A percentile compares a stretch with the other conserved stretches of the same genome.
These are phyloP conservation scores for Macquaria ambigua DNA, from an alignment of 2,113 vertebrate genomes.

Conservation along the genomic window DNA sequence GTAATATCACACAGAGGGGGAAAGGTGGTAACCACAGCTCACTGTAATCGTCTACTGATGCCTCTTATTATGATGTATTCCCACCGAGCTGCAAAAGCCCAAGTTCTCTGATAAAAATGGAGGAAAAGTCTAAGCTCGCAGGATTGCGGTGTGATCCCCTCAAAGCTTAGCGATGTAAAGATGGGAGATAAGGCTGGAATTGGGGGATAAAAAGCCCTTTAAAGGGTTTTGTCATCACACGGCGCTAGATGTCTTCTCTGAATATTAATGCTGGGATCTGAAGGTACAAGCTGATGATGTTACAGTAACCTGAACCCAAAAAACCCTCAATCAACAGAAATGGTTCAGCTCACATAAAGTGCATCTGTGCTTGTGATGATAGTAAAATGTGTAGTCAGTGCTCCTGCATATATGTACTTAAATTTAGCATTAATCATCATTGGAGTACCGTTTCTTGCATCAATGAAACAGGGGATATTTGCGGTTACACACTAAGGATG, in stretches of 20 bases:
- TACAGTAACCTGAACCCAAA: slow-evolving; percentile 34
- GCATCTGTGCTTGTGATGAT: not conserved
- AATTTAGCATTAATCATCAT: slow-evolving; percentile 13
- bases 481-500: slow-evolving; percentile 85
- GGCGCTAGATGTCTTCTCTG: slow-evolving; percentile 42
- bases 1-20: slow-evolving; percentile 20
- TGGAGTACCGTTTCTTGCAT: slow-evolving; percentile 70
- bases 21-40: not conserved
- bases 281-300: slow-evolving; percentile 53
- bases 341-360: slow-evolving; percentile 3
- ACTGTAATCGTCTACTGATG: slow-evolving; percentile 32
- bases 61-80: slow-evolving; percentile 47
- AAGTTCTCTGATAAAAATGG: slow-evolving; percentile 60
- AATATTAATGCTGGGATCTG: slow-evolving; percentile 73
- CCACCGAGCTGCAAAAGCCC: slow-evolving; percentile 42
- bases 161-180: slow-evolving; percentile 71
- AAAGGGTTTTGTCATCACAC: slow-evolving; percentile 71
- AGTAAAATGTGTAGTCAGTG: not conserved
- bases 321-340: slow-evolving; percentile 32
- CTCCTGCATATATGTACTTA: not conserved
- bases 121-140: slow-evolving; percentile 59
- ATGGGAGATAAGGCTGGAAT: slow-evolving; percentile 73
- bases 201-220: slow-evolving; percentile 70
- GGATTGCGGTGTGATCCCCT: slow-evolving; percentile 73
- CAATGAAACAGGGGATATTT: slow-evolving; percentile 83